Conservation (phyloP, 1,140 invertebrate species). For the Thrips palmi region DNA sequence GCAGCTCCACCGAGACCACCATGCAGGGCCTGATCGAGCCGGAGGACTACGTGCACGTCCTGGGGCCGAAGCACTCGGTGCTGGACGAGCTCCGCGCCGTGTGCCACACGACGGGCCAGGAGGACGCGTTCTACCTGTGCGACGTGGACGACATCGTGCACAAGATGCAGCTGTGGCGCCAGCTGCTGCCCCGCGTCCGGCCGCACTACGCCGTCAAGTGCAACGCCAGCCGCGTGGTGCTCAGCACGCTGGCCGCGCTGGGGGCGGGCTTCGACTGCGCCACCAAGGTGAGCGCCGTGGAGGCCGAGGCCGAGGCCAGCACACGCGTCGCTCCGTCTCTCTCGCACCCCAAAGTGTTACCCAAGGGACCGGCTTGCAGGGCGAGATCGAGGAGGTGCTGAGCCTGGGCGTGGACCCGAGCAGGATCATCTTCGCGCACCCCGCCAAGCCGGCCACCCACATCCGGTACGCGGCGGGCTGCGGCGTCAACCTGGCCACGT, state of each 20-base stretch:
- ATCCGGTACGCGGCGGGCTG: slow-evolving; percentile 64
- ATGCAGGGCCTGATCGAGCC: no score
- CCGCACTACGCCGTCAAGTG: slow-evolving; percentile 97
- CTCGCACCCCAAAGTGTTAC: neutral
- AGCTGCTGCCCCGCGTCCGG: slow-evolving; percentile 67
- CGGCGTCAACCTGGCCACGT: slow-evolving; percentile 75
- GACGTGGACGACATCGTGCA: slow-evolving; percentile 76
- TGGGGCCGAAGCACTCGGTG: no score
- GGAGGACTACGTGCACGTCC: no score
- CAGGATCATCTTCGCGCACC: slow-evolving; percentile 94
- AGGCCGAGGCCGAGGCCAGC: no score
- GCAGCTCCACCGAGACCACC: no score
- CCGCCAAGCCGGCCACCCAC: slow-evolving; percentile 87
- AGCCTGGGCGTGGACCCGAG: slow-evolving; percentile 56
- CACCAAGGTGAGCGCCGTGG: slow-evolving; percentile 43
- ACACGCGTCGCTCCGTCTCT: neutral
- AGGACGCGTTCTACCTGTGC: slow-evolving; percentile 87
- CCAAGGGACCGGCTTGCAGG: slow-evolving; percentile 24
- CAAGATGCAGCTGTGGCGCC: slow-evolving; percentile 69
- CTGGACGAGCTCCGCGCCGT: no score
- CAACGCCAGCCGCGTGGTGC: slow-evolving; percentile 68
- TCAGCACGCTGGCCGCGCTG: slow-evolving; percentile 67
- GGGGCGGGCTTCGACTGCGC: slow-evolving; percentile 93
- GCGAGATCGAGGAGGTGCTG: slow-evolving; percentile 76
- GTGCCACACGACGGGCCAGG: slow-evolving; percentile 35